Evolutionary conservation across 2,113 vertebrate genomes (phyloP).

Genomic region (Otocyon megalotis): DNA sequence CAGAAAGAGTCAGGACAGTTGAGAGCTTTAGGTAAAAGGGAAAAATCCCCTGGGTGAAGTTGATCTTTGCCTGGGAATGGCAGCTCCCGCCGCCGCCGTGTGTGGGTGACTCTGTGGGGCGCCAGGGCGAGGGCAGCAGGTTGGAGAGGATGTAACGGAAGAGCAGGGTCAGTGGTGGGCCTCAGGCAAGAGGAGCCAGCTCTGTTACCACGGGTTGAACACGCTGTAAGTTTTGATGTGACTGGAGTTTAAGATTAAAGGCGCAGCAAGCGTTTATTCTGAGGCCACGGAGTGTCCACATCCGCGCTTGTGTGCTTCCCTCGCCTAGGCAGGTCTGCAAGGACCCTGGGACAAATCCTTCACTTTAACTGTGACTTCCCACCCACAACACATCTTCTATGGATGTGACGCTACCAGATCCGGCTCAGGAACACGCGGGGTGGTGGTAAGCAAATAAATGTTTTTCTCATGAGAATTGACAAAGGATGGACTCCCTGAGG

Average conservation of each 20-base stretch:
- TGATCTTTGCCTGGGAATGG: conserved; percentile 1
- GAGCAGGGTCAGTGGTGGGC: not conserved
- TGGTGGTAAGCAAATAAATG: not conserved
- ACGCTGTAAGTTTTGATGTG: not conserved
- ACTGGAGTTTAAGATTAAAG: not conserved
- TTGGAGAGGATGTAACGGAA: not conserved
- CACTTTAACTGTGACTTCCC: not conserved
- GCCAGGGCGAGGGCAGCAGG: not conserved
- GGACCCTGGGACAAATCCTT: not conserved
- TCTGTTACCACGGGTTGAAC: not conserved
- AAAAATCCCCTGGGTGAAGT: not conserved
- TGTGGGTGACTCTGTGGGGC: not conserved
- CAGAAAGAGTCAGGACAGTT: not conserved
- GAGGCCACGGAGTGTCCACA: not conserved
- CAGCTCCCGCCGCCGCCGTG: not conserved
- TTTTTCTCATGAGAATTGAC: not conserved
- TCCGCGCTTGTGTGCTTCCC: not conserved
- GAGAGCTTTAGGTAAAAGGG: not conserved
- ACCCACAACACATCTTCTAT: not conserved
- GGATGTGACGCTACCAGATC: not conserved
- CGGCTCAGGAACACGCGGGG: not conserved
- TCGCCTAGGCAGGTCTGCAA: not conserved
- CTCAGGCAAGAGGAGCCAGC: not conserved
- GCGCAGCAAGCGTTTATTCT: not conserved
- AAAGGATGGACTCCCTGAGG: not conserved